These are phyloP conservation scores for Arctocebus calabarensis DNA, from an alignment of 2,797 vertebrate genomes.

Conservation along the genomic window DNA sequence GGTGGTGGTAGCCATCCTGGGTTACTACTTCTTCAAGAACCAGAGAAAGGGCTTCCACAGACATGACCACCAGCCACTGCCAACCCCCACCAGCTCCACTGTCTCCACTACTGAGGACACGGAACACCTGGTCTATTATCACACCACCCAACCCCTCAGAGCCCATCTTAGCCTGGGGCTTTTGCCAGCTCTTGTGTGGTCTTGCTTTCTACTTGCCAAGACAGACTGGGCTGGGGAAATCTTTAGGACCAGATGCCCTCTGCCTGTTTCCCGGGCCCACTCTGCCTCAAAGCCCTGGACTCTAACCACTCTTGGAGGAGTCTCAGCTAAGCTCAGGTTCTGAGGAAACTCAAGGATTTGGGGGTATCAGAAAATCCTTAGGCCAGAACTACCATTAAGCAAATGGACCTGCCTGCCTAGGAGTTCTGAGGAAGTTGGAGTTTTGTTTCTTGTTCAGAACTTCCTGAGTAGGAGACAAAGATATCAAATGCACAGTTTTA, in stretches of 20 bases:
- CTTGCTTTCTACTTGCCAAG: constrained; percentile 24
- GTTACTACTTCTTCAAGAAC: constrained; percentile 92
- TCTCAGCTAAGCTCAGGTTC: constrained; percentile 28
- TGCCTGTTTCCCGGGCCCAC: not conserved
- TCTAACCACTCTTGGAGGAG: not conserved
- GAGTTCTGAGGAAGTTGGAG: constrained; percentile 49
- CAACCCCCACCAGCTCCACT: constrained; percentile 88
- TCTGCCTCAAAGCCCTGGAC: constrained; percentile 39
- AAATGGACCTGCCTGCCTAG: constrained; percentile 14
- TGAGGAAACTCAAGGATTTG: constrained; percentile 25
- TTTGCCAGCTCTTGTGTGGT: not conserved
- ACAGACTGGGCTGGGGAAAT: constrained; percentile 34
- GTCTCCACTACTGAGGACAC: constrained; percentile 90
- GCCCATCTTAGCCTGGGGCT: constrained; percentile 32
- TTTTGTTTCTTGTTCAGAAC: constrained; percentile 46
- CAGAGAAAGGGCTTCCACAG: constrained; percentile 84
- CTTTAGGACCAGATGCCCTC: constrained; percentile 31
- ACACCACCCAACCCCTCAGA: constrained; percentile 95
- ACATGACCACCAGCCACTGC: constrained; percentile 85
- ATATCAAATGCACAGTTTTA: not conserved
- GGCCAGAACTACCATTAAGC: not conserved
- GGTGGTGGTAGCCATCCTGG: constrained; percentile 89
- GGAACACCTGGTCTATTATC: constrained; percentile 94
- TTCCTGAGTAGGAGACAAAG: not conserved
- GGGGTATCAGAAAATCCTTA: not conserved